Base-by-base conservation (phyloP, 2,888 invertebrate genomes). In the Heteropelma amictum region DNA sequence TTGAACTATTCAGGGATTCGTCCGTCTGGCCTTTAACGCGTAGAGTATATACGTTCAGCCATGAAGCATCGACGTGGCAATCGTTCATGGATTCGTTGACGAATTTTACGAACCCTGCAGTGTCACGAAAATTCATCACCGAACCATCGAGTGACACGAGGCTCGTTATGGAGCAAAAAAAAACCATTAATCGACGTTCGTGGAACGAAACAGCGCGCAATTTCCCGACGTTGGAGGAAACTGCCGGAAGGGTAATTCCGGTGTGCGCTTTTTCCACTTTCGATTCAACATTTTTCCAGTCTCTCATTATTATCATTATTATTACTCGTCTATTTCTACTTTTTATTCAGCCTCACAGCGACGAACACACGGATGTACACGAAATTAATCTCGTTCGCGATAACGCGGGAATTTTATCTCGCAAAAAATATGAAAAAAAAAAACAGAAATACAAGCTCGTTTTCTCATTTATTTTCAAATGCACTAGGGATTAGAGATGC, bases 101-200 rank as follows among this genome's bases (percentile, higher is more conserved):
- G 14, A 68, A 68, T 38, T 68, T 28, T 30, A 21, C 30, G 47
- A 47, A 58, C 40, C 30, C 12, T 21, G 28, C 30, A 38, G 21
- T 14, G 64, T 33, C 19, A n/a, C 14, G 33, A 60, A 69, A 60
- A 51, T 33, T 68, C 49, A 26, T 45, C 54, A 33, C 17, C 10
- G 28, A 65, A 58, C 33, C 8, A 35, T 35, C 26, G 30, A 60
- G 51, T 28, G 51, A 56, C 35, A 35, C 58, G 33, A 33, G 28
- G 10, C 23, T 45, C 17, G n/a, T n/a, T n/a, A n/a, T n/a, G n/a
- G n/a, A n/a, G n/a, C 19, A 7, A 35, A 45, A 60, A 45, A 53
- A 54, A 56, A 61, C 33, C 40, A 65, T 71, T 75, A 65, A 70
- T 60, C 65, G 65, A 75, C 60, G 45, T 45, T 30, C 33, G 19